Base-by-base conservation (phyloP, 2,797 vertebrate genomes). In the Psittacula derbiana region DNA sequence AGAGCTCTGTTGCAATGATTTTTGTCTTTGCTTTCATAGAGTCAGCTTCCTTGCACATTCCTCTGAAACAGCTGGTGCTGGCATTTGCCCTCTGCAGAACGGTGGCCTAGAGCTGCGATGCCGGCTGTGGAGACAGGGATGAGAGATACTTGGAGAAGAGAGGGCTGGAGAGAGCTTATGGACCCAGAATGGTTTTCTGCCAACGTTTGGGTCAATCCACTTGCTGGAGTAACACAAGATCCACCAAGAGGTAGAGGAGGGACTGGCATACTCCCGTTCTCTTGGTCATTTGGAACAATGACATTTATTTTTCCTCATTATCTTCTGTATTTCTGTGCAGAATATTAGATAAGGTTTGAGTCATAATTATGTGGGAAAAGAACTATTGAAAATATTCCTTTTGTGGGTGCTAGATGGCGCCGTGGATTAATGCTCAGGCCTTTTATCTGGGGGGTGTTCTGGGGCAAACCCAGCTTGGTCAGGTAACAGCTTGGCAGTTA, bases 321-420 rank as follows among this genome's bases (percentile, higher is more conserved):
- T 30, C 15, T 38, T 24, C n/a, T 10, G 6, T 17, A 30, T 49
- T 93, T 73, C 60, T 38, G 27, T 28, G 64, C 2, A 4, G 74
- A 67, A 25, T 3, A 4, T 0, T 7, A 28, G 55, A 6, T 17
- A 4, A 61, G 14, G 28, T 85, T 71, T 64, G 78, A 53, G 55
- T 44, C 33, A 6, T 13, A 47, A 27, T 1, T 18, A 10, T 4
- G 53, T 2, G 33, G 47, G 44, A 1, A 4, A 27, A n/a, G 60
- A 38, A 20, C 21, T 61, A 1, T 17, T 44, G 40, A 11, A 60
- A 71, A 55, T 9, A 55, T 95, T 84, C 84, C 66, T 57, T 30
- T 10, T 4, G n/a, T 4, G 81, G 72, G 84, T 57, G 95, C 90
- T 95, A 97, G 96, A 93, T 96, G 95, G 95, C 88, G 92, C 92